phyloP scores from a whole-genome alignment of 2,888 invertebrate genomes.

The Sphinx pinastri region DNA sequence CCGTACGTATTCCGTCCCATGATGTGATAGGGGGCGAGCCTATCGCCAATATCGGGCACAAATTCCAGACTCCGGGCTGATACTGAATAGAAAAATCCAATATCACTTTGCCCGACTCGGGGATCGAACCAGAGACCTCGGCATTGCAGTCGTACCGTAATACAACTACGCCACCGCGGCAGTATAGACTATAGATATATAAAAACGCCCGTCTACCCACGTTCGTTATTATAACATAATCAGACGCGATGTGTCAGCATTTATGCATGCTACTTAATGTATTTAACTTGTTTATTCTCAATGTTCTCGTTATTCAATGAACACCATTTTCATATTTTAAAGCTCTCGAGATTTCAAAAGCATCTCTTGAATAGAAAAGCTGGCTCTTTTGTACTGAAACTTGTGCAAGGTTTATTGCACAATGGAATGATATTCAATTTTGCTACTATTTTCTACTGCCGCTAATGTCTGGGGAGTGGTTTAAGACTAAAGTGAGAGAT shows the following conservation, averaged over 20 bases:
- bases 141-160: too few relatives aligned
- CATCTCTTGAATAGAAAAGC: conserved; percentile 13
- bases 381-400: not conserved
- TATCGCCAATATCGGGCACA: too few relatives aligned
- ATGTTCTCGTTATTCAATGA: conserved; percentile 4
- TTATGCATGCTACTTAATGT: conserved; percentile 26
- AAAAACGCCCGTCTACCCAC: conserved; percentile 4
- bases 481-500: not conserved
- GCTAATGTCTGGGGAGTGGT: too few relatives aligned
- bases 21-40: too few relatives aligned
- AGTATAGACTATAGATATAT: too few relatives aligned
- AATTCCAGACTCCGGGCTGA: too few relatives aligned
- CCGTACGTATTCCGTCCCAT: too few relatives aligned
- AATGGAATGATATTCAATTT: not conserved
- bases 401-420: not conserved
- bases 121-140: too few relatives aligned
- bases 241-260: conserved; percentile 36
- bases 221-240: conserved; percentile 35
- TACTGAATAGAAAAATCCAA: too few relatives aligned
- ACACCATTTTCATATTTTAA: not conserved
- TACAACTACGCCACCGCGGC: too few relatives aligned
- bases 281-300: conserved; percentile 22
- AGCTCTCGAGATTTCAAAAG: conserved; percentile 2
- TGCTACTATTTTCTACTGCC: not conserved
- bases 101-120: too few relatives aligned